phyloP scores from a whole-genome alignment of 1,140 invertebrate genomes.

The Lepidurus arcticus region DNA sequence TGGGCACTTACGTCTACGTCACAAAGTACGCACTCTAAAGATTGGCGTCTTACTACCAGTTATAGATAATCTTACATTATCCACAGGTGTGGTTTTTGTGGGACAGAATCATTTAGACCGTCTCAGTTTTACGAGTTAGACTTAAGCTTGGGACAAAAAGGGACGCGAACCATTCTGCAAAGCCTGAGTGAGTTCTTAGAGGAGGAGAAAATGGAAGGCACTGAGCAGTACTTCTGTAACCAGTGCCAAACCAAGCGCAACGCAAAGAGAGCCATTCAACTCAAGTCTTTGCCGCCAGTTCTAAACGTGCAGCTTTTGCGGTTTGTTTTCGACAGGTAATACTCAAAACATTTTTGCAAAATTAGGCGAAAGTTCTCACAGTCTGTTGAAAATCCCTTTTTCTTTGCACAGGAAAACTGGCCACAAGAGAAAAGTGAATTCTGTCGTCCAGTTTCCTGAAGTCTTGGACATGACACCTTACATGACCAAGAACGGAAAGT shows the following conservation, averaged over 20 bases:
- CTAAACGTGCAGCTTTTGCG: constrained; percentile 62
- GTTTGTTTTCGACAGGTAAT: constrained; percentile 60
- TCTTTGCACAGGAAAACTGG: constrained; percentile 51
- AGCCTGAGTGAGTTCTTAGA: constrained; percentile 59
- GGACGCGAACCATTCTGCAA: constrained; percentile 47
- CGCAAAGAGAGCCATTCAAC: constrained; percentile 55
- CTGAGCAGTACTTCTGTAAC: constrained; percentile 60
- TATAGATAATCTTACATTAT: neutral
- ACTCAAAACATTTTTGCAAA: neutral
- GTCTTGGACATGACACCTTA: constrained; percentile 56
- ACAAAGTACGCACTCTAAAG: constrained; percentile 49
- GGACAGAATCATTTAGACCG: constrained; percentile 52
- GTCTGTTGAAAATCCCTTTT: constrained; percentile 35
- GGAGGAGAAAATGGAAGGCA: constrained; percentile 59
- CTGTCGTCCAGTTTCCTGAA: constrained; percentile 60
- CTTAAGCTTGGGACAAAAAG: constrained; percentile 56
- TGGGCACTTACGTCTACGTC: constrained; percentile 59
- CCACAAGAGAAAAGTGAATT: constrained; percentile 62
- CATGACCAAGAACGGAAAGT: constrained; percentile 22
- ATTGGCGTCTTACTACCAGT: neutral
- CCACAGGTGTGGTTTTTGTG: constrained; percentile 55
- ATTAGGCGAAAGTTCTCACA: neutral
- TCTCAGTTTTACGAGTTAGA: constrained; percentile 63
- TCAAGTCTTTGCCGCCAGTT: constrained; percentile 60
- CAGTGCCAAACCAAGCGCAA: constrained; percentile 58